phyloP scores from a whole-genome alignment of 2,888 invertebrate genomes.

The Dolomedes plantarius region DNA sequence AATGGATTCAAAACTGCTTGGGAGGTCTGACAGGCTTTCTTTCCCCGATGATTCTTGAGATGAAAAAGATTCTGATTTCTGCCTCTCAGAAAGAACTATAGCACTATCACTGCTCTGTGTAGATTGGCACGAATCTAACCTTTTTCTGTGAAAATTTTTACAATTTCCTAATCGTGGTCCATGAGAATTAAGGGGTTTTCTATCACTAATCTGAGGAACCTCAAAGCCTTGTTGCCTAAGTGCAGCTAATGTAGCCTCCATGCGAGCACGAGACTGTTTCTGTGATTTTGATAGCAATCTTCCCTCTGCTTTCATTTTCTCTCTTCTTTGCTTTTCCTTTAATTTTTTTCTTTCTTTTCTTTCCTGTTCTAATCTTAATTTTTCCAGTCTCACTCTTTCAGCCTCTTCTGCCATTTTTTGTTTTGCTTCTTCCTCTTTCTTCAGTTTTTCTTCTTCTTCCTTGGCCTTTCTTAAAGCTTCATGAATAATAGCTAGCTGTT shows the following conservation, averaged over 20 bases:
- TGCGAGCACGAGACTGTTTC: slow-evolving; percentile 81
- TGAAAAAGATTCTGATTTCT: slow-evolving; percentile 52
- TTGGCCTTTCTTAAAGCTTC: slow-evolving; percentile 83
- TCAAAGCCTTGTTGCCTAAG: slow-evolving; percentile 89
- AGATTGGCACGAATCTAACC: slow-evolving; percentile 76
- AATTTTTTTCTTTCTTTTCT: slow-evolving; percentile 90
- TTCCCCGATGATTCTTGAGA: slow-evolving; percentile 55
- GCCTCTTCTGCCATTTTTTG: slow-evolving; percentile 74
- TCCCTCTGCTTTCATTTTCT: slow-evolving; percentile 94
- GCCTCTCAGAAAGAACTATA: slow-evolving; percentile 18
- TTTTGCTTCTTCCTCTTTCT: slow-evolving; percentile 82
- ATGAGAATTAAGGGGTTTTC: slow-evolving; percentile 74
- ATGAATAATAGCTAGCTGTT: slow-evolving; percentile 86
- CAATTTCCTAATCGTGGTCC: slow-evolving; percentile 82
- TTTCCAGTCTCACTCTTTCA: slow-evolving; percentile 81
- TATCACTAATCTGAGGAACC: slow-evolving; percentile 83
- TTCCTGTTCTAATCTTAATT: slow-evolving; percentile 88
- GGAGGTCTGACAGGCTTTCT: slow-evolving; percentile 36
- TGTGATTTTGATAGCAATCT: slow-evolving; percentile 95
- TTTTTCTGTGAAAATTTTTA: slow-evolving; percentile 84
- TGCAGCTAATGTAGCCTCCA: slow-evolving; percentile 91
- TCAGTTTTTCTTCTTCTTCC: slow-evolving; percentile 80
- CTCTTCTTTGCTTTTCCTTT: slow-evolving; percentile 93
- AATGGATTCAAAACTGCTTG: slow-evolving; percentile 52
- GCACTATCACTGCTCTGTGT: neutral